Evolutionary conservation across 2,888 invertebrate genomes (phyloP).

Genomic region (Magallana nippona): DNA sequence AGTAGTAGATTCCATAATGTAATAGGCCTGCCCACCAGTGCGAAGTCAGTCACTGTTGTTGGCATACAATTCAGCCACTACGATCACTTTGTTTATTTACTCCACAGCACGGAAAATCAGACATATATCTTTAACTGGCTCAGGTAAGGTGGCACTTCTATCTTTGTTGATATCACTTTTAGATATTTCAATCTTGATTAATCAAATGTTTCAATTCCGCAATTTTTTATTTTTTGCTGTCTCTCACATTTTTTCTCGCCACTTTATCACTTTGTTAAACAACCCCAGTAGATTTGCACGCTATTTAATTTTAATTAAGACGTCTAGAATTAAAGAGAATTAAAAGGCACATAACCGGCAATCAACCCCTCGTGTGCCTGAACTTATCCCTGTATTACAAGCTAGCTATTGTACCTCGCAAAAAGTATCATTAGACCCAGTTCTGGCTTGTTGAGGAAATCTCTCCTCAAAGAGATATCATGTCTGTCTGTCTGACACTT

Average conservation of each 20-base stretch:
- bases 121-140: slow-evolving; percentile 16
- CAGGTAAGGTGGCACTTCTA: slow-evolving; percentile 21
- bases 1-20: background rate
- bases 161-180: slow-evolving; percentile 28
- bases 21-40: slow-evolving; percentile 18
- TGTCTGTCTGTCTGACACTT: slow-evolving; percentile 27
- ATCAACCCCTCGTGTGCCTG: background rate
- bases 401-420: no score
- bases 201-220: background rate
- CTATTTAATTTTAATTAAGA: background rate
- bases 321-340: background rate
- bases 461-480: background rate
- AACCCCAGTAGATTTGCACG: background rate
- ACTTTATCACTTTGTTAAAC: no score
- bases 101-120: slow-evolving; percentile 27
- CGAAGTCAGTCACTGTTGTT: background rate
- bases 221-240: background rate
- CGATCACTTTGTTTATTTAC: slow-evolving; percentile 35
- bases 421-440: slow-evolving; percentile 1
- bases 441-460: slow-evolving; percentile 1
- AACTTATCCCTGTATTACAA: background rate
- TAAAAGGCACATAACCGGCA: background rate
- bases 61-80: slow-evolving; percentile 14
- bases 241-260: background rate
- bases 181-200: slow-evolving; percentile 5